Evolutionary conservation across 2,888 invertebrate genomes (phyloP).

Genomic region (Amblyjoppa fuscipennis): DNA sequence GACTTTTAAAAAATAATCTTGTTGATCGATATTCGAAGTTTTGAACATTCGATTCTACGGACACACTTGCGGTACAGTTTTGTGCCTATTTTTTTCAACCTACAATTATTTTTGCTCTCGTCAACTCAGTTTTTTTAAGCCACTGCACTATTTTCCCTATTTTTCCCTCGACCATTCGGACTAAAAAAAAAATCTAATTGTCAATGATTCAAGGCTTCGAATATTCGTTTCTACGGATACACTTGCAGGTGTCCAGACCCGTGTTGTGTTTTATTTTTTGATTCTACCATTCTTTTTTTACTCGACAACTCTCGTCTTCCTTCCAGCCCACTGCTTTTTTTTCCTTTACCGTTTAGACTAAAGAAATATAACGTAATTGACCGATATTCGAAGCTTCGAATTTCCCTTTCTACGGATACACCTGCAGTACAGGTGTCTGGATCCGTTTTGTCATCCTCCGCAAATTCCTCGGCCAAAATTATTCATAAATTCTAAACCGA

Average conservation of each 20-base stretch:
- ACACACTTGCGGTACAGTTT: too few species aligned
- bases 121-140: not conserved
- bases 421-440: not conserved
- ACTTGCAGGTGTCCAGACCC: too few species aligned
- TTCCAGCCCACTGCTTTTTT: not conserved
- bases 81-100: too few species aligned
- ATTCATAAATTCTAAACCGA: constrained; percentile 16
- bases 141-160: not conserved
- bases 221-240: not conserved
- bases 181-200: not conserved
- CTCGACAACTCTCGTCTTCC: not conserved
- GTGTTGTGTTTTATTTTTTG: too few species aligned
- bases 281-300: not conserved
- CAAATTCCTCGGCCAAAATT: constrained; percentile 4
- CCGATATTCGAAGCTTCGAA: not conserved
- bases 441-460: not conserved
- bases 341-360: not conserved
- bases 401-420: not conserved
- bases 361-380: not conserved
- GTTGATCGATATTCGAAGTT: too few species aligned
- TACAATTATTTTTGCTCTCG: too few species aligned
- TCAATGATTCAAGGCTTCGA: not conserved
- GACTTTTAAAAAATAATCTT: too few species aligned
- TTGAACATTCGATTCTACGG: too few species aligned
- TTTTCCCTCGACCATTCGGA: not conserved